Conservation (phyloP, 2,797 vertebrate species). For the Paedocypris micromegethes region DNA sequence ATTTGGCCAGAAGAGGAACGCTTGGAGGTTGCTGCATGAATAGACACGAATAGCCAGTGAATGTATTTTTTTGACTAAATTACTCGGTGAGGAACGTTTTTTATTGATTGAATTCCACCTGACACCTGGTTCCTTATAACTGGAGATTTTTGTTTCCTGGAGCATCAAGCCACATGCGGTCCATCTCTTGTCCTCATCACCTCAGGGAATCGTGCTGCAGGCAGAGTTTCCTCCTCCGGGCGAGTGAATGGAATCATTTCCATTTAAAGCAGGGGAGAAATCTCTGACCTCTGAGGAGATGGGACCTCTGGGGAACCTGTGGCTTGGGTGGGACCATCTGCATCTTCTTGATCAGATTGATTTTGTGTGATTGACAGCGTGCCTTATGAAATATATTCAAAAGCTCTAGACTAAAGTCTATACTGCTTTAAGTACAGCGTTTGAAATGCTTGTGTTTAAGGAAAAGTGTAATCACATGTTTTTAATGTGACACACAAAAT, state of each 20-base stretch:
- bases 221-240: conserved; percentile 6
- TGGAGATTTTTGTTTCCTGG: conserved; percentile 16
- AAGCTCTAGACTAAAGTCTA: background rate
- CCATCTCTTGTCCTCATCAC: background rate
- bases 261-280: background rate
- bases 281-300: conserved; percentile 1
- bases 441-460: too few species aligned
- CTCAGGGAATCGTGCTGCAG: background rate
- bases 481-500: too few species aligned
- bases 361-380: conserved; percentile 1
- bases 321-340: background rate
- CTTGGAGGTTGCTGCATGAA: too few species aligned
- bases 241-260: background rate
- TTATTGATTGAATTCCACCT: conserved; percentile 38
- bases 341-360: background rate
- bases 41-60: too few species aligned
- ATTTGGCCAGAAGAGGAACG: too few species aligned
- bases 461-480: too few species aligned
- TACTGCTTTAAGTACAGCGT: too few species aligned
- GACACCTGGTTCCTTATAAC: conserved; percentile 32
- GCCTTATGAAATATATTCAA: background rate
- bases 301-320: background rate
- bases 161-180: conserved; percentile 12
- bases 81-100: conserved; percentile 1
- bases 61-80: too few species aligned